Evolutionary conservation across 2,888 invertebrate genomes (phyloP), one percentile per base, ranked within the genome.

Genomic region (Lamellibrachia columna): DNA sequence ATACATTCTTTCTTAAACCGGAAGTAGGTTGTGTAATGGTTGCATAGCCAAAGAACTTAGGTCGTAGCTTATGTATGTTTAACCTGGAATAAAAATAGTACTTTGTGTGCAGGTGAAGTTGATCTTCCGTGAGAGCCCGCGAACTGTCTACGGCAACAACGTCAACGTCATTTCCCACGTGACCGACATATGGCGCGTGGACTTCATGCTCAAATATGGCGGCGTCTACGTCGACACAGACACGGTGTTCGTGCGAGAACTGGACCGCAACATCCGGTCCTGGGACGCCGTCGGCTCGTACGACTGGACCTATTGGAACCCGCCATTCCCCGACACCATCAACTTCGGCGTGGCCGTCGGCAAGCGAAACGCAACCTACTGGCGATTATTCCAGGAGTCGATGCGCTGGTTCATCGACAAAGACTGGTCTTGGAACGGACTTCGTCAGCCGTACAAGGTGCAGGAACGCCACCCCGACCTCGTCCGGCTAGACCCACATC

Each of bases 151-250:
- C 90, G 95, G 95, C 28, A 94, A 95, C 7, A 53, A 92, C 15
- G 94, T 96, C n/a, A 93, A 95, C 28, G 95, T 95, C 91, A 93
- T 94, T 11, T 95, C 95, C 52, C 96, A 96, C 93, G 94, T 95
- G 40, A 96, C 96, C 92, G 96, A 96, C 93, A 94, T 96, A 7
- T 95, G 96, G 90, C 93, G 96, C 53, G 96, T 96, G 2, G 96
- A 96, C 91, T 95, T 95, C 90, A 94, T 96, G 93, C 93, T 95
- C 28, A 95, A 95, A 93, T 96, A 96, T 93, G 96, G 96, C 55
- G 96, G 96, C 9, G 95, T 96, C 11, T 96, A 96, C 92, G 94
- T 95, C 91, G 96, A 96, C 93, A 96, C 96, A 94, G 96, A 96
- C 93, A 95, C 95, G 1, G 93, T 96, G 7, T 96, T 96, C 94